Evolutionary conservation across 2,113 vertebrate species (phyloP).

Genomic region (Poeciliopsis occidentalis): DNA sequence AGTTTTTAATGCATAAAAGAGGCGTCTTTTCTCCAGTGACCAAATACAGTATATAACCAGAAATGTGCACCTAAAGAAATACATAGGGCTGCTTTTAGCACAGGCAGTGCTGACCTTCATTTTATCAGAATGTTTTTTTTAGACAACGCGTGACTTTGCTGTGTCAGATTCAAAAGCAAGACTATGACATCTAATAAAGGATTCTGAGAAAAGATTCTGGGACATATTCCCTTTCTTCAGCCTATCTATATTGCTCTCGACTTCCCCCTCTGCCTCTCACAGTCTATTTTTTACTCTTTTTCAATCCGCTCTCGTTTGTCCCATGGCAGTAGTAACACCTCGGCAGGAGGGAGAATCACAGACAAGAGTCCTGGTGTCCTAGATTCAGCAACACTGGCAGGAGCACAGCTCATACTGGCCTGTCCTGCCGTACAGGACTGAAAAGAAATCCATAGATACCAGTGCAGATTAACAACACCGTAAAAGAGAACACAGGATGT

Average conservation of each 20-base stretch:
- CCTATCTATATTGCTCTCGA: slow-evolving; percentile 49
- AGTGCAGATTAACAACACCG: slow-evolving; percentile 42
- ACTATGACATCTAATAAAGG: slow-evolving; percentile 62
- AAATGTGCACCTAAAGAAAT: slow-evolving; percentile 26
- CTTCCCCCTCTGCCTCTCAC: slow-evolving; percentile 52
- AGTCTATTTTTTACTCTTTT: slow-evolving; percentile 64
- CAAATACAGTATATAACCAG: slow-evolving; percentile 48
- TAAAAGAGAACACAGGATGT: slow-evolving; percentile 21
- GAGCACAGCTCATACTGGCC: slow-evolving; percentile 61
- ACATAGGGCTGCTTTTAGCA: slow-evolving; percentile 27
- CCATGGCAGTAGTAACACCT: slow-evolving; percentile 72
- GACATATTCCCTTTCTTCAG: slow-evolving; percentile 60
- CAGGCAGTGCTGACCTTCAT: slow-evolving; percentile 45
- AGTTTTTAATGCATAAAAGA: background rate
- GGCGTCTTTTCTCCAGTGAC: background rate
- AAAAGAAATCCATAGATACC: slow-evolving; percentile 35
- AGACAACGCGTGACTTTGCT: slow-evolving; percentile 57
- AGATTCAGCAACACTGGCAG: slow-evolving; percentile 66
- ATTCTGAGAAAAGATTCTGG: slow-evolving; percentile 52
- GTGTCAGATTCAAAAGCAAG: slow-evolving; percentile 55
- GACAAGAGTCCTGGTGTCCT: slow-evolving; percentile 73
- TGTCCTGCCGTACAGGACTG: slow-evolving; percentile 38
- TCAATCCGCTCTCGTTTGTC: slow-evolving; percentile 67
- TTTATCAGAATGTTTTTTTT: slow-evolving; percentile 58
- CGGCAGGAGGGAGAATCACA: slow-evolving; percentile 71